These are phyloP conservation scores for Rhabdomys dilectus DNA, from an alignment of 2,113 vertebrate species.

Conservation along the genomic window DNA sequence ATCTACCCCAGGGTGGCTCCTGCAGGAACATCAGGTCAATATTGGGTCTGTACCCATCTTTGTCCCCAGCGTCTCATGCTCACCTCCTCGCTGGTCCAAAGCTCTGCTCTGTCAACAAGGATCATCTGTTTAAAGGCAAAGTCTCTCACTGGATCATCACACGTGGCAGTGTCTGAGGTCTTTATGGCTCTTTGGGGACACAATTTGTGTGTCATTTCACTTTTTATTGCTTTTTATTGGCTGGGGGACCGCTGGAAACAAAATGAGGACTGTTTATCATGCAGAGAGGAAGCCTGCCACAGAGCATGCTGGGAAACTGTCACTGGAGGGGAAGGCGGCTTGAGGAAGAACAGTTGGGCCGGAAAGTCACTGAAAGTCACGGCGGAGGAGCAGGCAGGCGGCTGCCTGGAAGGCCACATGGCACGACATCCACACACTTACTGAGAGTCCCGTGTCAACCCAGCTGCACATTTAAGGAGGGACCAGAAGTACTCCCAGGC, in stretches of 20 bases:
- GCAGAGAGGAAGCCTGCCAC: neutral
- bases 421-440: rapidly evolving
- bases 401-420: rapidly evolving
- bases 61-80: neutral
- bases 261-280: slow-evolving; percentile 75
- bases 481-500: neutral
- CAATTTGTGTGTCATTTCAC: slow-evolving; percentile 64
- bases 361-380: neutral
- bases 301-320: neutral
- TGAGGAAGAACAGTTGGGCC: rapidly evolving
- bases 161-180: slow-evolving; percentile 22
- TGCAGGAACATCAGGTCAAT: too few species aligned
- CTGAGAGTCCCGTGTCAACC: rapidly evolving
- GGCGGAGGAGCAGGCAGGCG: rapidly evolving
- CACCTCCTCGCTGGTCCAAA: neutral
- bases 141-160: slow-evolving; percentile 47
- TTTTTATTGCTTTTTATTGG: slow-evolving; percentile 80
- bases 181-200: slow-evolving; percentile 82
- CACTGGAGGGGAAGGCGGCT: neutral
- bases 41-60: too few species aligned
- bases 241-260: slow-evolving; percentile 60
- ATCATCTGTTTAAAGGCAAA: slow-evolving; percentile 76
- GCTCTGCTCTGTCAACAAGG: slow-evolving; percentile 63
- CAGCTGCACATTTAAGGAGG: rapidly evolving
- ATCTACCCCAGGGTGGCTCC: neutral